These are phyloP conservation scores for Alethe diademata DNA, from an alignment of 2,113 vertebrate genomes.

Conservation along the genomic window DNA sequence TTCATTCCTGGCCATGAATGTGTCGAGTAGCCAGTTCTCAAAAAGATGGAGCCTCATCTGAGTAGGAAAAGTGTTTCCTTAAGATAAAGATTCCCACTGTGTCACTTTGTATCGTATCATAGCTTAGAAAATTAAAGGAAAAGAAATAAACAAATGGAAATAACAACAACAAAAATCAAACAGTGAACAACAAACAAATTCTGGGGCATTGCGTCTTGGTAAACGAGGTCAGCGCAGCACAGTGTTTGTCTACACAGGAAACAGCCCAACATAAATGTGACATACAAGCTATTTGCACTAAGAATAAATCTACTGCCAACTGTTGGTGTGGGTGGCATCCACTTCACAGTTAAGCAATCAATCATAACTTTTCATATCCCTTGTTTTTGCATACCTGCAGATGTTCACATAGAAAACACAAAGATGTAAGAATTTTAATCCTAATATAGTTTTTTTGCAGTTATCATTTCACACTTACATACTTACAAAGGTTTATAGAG, in stretches of 20 bases:
- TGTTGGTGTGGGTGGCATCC: neutral
- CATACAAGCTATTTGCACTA: neutral
- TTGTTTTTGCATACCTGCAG: neutral
- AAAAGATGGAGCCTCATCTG: neutral
- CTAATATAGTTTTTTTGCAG: neutral
- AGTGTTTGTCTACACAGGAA: neutral
- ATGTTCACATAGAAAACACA: neutral
- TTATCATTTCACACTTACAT: neutral
- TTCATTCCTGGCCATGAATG: neutral
- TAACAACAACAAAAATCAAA: neutral
- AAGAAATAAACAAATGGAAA: neutral
- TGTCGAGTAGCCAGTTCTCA: neutral
- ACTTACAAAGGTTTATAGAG: neutral
- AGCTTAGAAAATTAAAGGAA: neutral
- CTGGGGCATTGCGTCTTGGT: neutral
- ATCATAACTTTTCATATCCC: neutral
- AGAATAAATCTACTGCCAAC: constrained; percentile 28
- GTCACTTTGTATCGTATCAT: neutral
- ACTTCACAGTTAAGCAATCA: constrained; percentile 3
- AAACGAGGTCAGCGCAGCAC: neutral
- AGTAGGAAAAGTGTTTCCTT: neutral
- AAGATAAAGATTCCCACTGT: neutral
- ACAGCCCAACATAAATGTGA: neutral
- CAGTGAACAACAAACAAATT: neutral
- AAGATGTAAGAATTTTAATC: neutral